Conservation (phyloP, 2,113 vertebrate species). For the Sarotherodon lohbergeri region DNA sequence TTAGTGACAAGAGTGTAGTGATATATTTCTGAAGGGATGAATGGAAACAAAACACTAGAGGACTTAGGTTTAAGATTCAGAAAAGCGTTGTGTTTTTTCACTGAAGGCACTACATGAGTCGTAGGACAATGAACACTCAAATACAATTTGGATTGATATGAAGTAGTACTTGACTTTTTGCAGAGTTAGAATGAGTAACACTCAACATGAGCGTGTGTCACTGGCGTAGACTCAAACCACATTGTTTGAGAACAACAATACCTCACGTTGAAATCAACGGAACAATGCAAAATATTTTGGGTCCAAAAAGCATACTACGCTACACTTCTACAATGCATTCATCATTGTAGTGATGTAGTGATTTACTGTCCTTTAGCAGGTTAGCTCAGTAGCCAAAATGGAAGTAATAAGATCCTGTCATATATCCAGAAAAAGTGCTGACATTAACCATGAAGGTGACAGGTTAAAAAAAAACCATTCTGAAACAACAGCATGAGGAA, state of each 20-base stretch:
- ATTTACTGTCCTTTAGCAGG: background rate
- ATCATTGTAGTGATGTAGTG: background rate
- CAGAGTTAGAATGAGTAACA: background rate
- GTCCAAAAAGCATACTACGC: background rate
- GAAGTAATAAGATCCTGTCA: background rate
- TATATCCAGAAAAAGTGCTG: background rate
- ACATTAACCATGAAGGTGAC: background rate
- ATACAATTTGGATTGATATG: background rate
- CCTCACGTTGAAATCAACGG: background rate
- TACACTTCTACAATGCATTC: background rate
- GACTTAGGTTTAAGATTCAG: background rate
- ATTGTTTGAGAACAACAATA: background rate
- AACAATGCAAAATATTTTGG: background rate
- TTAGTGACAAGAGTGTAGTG: background rate
- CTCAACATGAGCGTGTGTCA: background rate
- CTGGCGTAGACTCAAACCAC: background rate
- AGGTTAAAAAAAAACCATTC: background rate
- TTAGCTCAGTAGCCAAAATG: background rate
- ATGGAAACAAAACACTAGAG: background rate
- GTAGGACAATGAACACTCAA: background rate
- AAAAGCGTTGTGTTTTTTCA: background rate
- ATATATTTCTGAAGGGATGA: background rate
- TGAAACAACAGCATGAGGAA: background rate
- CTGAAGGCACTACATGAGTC: background rate
- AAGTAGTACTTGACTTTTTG: constrained; percentile 28